phyloP scores from a whole-genome alignment of 30 jellyfish, hydroid and myxozoan genomes.

The Cassiopea xamachana region DNA sequence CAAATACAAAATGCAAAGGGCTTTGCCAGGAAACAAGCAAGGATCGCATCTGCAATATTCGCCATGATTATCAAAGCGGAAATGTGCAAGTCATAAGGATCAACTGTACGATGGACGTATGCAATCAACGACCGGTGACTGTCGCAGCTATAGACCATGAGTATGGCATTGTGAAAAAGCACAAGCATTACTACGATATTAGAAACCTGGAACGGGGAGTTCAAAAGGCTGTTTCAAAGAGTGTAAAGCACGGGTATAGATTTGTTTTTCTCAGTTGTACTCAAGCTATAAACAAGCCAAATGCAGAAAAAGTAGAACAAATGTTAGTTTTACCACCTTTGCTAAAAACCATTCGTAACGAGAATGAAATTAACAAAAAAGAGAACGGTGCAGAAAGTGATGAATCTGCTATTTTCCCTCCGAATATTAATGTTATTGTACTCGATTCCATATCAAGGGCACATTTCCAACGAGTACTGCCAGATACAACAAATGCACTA shows the following conservation, averaged over 20 bases:
- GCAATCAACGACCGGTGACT: slow-evolving; percentile 27
- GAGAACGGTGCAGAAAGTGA: not conserved
- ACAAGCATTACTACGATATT: not conserved
- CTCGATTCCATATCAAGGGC: slow-evolving; percentile 88
- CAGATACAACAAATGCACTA: slow-evolving; percentile 66
- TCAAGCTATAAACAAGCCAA: not conserved
- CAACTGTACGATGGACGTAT: slow-evolving; percentile 43
- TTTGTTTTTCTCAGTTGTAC: slow-evolving; percentile 62
- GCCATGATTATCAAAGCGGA: not conserved
- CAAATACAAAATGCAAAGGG: slow-evolving; percentile 2
- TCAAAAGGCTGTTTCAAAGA: slow-evolving; percentile 32
- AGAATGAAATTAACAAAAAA: not conserved
- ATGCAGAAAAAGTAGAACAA: slow-evolving; percentile 22
- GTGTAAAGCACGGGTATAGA: slow-evolving; percentile 27
- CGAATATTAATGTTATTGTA: slow-evolving; percentile 80
- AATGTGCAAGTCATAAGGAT: not conserved
- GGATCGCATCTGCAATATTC: slow-evolving; percentile 30
- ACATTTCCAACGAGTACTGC: slow-evolving; percentile 80
- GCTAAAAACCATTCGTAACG: not conserved
- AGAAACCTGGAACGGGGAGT: slow-evolving; percentile 46
- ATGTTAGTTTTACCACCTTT: slow-evolving; percentile 45
- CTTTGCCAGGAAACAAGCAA: slow-evolving; percentile 21
- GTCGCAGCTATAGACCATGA: slow-evolving; percentile 21
- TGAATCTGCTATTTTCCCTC: not conserved
- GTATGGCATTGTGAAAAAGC: slow-evolving; percentile 36